Conservation (phyloP, 1,140 invertebrate genomes). For the Lepeophtheirus salmonis region DNA sequence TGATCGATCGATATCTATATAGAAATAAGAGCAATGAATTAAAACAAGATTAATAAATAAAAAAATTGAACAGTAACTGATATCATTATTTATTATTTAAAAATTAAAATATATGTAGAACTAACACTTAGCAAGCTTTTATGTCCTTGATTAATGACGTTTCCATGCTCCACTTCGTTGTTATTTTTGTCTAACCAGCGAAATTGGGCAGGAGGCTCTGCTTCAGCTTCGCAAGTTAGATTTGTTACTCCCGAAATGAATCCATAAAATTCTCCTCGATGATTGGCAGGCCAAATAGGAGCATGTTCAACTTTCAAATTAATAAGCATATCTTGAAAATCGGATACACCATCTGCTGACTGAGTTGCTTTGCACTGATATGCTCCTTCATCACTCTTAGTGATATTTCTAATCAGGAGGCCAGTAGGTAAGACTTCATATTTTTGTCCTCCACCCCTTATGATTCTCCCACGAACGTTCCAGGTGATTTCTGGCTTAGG, state of each 20-base stretch:
- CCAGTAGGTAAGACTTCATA: neutral
- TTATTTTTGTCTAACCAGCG: constrained; percentile 11
- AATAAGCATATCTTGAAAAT: constrained; percentile 12
- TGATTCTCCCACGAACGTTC: constrained; percentile 7
- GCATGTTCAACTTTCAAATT: constrained; percentile 6
- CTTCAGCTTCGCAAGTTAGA: constrained; percentile 14
- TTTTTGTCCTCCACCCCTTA: neutral
- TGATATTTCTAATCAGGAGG: constrained; percentile 5
- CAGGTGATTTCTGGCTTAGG: constrained; percentile 11
- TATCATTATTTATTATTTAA: too few relatives aligned
- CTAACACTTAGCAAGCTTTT: constrained; percentile 10
- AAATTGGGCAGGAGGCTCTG: constrained; percentile 15
- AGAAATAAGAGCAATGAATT: neutral
- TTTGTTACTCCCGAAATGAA: constrained; percentile 16
- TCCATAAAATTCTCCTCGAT: constrained; percentile 14
- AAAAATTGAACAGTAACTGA: too few relatives aligned
- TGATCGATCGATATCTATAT: constrained; percentile 7
- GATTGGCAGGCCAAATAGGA: neutral
- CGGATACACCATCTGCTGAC: neutral
- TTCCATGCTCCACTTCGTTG: constrained; percentile 6
- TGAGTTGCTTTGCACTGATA: constrained; percentile 14
- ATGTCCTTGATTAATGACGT: neutral
- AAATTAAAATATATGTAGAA: neutral
- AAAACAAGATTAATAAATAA: neutral
- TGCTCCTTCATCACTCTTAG: constrained; percentile 4